phyloP scores from a whole-genome alignment of 1,140 invertebrate species.

The Drosophila nigrodunni region DNA sequence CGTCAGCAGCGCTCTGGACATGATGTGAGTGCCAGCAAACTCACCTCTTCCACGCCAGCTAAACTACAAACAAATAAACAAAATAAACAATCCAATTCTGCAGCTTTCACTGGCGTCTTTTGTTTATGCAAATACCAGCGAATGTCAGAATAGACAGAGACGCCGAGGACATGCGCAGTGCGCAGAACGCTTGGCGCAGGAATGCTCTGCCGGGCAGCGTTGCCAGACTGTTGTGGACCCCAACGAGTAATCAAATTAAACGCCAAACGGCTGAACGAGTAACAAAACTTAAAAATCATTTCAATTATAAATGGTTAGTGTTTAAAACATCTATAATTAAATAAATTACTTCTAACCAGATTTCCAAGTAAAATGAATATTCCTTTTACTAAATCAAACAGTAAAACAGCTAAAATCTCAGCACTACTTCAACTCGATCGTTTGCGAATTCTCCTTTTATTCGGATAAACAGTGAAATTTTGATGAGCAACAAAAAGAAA shows the following conservation, averaged over 20 bases:
- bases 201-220: not conserved
- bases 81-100: not conserved
- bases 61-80: slow-evolving; percentile 11
- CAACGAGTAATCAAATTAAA: no score
- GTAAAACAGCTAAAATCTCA: no score
- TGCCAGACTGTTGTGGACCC: not conserved
- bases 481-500: slow-evolving; percentile 3
- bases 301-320: no score
- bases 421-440: no score
- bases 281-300: no score
- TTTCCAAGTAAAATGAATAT: no score
- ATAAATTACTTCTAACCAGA: no score
- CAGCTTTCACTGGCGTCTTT: slow-evolving; percentile 6
- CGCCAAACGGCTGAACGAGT: no score
- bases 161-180: slow-evolving; percentile 56
- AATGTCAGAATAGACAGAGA: slow-evolving; percentile 43
- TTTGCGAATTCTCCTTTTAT: slow-evolving; percentile 1
- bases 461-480: slow-evolving; percentile 44
- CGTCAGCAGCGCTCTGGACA: slow-evolving; percentile 62
- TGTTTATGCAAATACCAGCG: slow-evolving; percentile 39
- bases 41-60: slow-evolving; percentile 30
- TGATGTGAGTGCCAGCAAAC: slow-evolving; percentile 38
- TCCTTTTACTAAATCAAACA: no score
- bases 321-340: no score
- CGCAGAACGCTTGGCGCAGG: not conserved